Evolutionary conservation across 35 echinoderm and acorn worm genomes (phyloP).

Genomic region (Lytechinus variegatus): DNA sequence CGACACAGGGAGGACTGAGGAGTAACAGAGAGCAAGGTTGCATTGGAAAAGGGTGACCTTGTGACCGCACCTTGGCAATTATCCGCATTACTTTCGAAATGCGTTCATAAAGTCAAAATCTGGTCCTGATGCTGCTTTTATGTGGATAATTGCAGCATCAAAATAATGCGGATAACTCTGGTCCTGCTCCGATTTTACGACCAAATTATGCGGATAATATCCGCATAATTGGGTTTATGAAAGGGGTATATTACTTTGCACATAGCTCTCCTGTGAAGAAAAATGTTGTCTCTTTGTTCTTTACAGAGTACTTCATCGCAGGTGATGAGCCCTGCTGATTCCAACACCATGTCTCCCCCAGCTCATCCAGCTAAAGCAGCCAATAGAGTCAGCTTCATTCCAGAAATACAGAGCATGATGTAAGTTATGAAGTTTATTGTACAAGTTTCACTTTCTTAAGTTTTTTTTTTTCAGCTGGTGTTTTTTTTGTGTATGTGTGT

Average conservation of each 20-base stretch:
- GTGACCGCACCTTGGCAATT: no score
- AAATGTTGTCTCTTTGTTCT: neutral
- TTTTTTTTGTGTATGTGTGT: no score
- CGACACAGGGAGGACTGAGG: no score
- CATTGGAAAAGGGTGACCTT: no score
- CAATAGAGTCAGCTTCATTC: slow-evolving; percentile 59
- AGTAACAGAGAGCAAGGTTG: no score
- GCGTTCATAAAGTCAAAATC: no score
- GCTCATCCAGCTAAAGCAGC: slow-evolving; percentile 22
- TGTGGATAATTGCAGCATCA: no score
- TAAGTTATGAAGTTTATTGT: slow-evolving; percentile 36
- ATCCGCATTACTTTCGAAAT: no score
- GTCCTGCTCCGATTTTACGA: neutral
- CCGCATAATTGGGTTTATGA: neutral
- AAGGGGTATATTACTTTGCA: neutral
- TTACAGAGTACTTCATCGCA: neutral
- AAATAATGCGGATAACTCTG: no score
- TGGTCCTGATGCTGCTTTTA: no score
- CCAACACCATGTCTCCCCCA: slow-evolving; percentile 30
- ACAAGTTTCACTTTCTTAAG: no score
- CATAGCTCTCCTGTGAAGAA: neutral
- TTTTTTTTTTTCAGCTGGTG: no score
- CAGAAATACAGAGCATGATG: slow-evolving; percentile 81
- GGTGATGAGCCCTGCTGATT: slow-evolving; percentile 12
- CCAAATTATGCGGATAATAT: neutral